Conservation (phyloP, 2,888 invertebrate genomes). For the Carpatolechia fugitivella region DNA sequence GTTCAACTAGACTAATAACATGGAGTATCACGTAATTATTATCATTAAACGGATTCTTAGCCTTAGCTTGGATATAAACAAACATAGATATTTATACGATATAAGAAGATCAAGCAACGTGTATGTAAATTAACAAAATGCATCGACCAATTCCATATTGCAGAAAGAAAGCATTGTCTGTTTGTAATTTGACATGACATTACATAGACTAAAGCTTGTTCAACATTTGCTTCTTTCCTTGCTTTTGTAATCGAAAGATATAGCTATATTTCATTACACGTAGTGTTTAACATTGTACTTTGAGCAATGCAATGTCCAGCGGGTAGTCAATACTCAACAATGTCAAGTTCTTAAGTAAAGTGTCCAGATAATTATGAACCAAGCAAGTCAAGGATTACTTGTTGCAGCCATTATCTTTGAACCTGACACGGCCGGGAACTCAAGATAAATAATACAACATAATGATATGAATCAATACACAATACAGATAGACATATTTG, state of each 20-base stretch:
- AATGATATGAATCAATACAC: not conserved
- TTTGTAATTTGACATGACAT: too few relatives aligned
- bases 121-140: too few relatives aligned
- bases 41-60: conserved; percentile 60
- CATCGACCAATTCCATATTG: too few relatives aligned
- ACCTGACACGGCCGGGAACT: conserved; percentile 8
- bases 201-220: too few relatives aligned
- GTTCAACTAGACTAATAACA: conserved; percentile 63
- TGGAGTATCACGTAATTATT: conserved; percentile 52
- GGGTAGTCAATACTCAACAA: conserved; percentile 30
- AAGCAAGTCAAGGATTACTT: conserved; percentile 72
- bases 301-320: not conserved
- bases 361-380: conserved; percentile 71
- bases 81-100: not conserved
- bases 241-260: too few relatives aligned
- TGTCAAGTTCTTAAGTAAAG: conserved; percentile 67
- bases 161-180: too few relatives aligned
- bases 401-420: conserved; percentile 48
- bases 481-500: not conserved
- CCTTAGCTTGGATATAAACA: conserved; percentile 26
- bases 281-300: too few relatives aligned
- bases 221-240: too few relatives aligned
- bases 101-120: too few relatives aligned
- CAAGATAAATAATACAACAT: not conserved
- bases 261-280: too few relatives aligned